Percentiles rank a stretch among this genome's conserved stretches.
These are phyloP conservation scores for Augochlora pura DNA, from an alignment of 1,140 invertebrate species.

Conservation along the genomic window DNA sequence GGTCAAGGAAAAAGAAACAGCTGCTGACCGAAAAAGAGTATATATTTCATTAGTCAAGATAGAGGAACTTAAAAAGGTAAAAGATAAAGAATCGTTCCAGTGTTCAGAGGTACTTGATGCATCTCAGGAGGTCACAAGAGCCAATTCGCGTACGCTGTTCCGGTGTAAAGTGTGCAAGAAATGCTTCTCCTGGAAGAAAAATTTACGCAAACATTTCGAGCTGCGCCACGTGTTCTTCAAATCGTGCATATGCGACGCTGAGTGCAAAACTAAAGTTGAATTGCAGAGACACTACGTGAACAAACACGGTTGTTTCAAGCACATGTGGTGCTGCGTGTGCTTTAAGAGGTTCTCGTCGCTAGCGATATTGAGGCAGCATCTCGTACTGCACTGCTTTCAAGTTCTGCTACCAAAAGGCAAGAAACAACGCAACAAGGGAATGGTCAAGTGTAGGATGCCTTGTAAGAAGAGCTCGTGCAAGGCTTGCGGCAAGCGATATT, in stretches of 20 bases:
- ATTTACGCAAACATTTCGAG: constrained; percentile 42
- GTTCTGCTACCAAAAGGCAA: constrained; percentile 36
- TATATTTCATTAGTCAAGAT: neutral
- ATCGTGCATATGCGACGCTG: constrained; percentile 64
- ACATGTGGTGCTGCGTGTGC: constrained; percentile 63
- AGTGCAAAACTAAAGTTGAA: constrained; percentile 37
- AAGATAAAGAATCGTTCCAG: neutral
- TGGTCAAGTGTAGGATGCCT: constrained; percentile 30
- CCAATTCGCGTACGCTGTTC: neutral
- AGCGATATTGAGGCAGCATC: constrained; percentile 49
- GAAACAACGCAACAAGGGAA: constrained; percentile 6
- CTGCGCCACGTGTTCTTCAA: constrained; percentile 57
- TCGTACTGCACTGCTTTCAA: constrained; percentile 62
- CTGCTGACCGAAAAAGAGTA: neutral
- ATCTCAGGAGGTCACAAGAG: neutral
- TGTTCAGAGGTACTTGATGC: neutral
- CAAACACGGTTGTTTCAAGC: constrained; percentile 38
- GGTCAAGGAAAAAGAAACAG: too few species aligned
- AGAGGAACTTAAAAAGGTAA: neutral
- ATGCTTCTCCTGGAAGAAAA: constrained; percentile 27
- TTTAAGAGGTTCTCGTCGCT: constrained; percentile 9
- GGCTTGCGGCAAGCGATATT: constrained; percentile 47
- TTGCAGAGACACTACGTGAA: constrained; percentile 60
- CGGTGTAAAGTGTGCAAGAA: constrained; percentile 55
- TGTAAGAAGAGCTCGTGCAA: constrained; percentile 42